Conservation (phyloP, 2,888 invertebrate genomes). For the Hoplodrina ambigua region DNA sequence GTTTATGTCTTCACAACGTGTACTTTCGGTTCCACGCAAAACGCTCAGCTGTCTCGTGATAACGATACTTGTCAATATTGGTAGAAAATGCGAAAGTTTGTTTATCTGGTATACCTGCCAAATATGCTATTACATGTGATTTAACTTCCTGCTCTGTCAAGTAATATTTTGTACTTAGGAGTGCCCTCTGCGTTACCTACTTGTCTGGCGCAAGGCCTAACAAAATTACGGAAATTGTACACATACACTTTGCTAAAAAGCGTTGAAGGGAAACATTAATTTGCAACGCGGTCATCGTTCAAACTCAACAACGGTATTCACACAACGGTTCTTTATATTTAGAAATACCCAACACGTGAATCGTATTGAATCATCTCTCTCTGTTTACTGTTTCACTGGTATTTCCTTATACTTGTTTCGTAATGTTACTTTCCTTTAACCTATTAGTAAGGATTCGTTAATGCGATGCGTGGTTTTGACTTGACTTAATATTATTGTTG, state of each 20-base stretch:
- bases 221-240: conserved; percentile 66
- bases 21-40: conserved; percentile 72
- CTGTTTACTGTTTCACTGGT: conserved; percentile 75
- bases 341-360: conserved; percentile 82
- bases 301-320: conserved; percentile 78
- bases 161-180: conserved; percentile 21
- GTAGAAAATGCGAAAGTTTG: conserved; percentile 76
- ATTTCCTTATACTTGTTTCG: conserved; percentile 76
- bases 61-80: conserved; percentile 77
- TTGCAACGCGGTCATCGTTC: conserved; percentile 81
- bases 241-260: conserved; percentile 70
- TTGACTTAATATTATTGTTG: conserved; percentile 36
- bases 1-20: conserved; percentile 67
- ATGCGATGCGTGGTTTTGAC: conserved; percentile 12
- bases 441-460: conserved; percentile 48
- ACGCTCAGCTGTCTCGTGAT: conserved; percentile 64
- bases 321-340: conserved; percentile 86
- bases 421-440: conserved; percentile 74
- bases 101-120: conserved; percentile 43
- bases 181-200: conserved; percentile 8
- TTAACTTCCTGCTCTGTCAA: conserved; percentile 35
- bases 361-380: conserved; percentile 81
- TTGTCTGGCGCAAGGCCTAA: conserved; percentile 12
- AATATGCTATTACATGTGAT: conserved; percentile 30
- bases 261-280: conserved; percentile 76